Evolutionary conservation across 2,113 vertebrate species (phyloP).

Genomic region (Macquaria ambigua): DNA sequence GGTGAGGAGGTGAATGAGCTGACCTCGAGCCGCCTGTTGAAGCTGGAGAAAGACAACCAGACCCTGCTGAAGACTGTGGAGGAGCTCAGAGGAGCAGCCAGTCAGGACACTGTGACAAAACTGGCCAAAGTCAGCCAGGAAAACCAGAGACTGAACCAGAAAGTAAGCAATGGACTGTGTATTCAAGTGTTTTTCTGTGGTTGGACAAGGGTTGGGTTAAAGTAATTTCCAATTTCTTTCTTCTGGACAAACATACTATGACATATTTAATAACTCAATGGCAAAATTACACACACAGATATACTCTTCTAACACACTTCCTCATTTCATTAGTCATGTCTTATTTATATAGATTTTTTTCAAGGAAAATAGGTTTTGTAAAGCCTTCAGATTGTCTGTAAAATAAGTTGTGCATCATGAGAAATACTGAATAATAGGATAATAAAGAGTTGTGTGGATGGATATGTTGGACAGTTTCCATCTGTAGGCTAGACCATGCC

Average conservation of each 20-base stretch:
- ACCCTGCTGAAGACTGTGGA: conserved; percentile 93
- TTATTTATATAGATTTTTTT: no score
- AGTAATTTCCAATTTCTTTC: neutral
- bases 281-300: neutral
- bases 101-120: conserved; percentile 85
- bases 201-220: neutral
- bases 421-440: neutral
- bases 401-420: neutral
- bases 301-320: neutral
- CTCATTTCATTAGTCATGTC: neutral
- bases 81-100: conserved; percentile 87
- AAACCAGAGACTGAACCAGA: conserved; percentile 92
- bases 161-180: conserved; percentile 79
- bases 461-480: neutral
- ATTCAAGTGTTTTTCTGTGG: neutral
- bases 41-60: conserved; percentile 98
- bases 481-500: neutral
- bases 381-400: neutral
- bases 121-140: conserved; percentile 91
- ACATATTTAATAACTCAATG: neutral
- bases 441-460: no score
- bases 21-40: conserved; percentile 94
- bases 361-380: neutral
- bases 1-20: conserved; percentile 96
- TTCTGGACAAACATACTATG: no score